These are phyloP conservation scores for Agriotes lineatus DNA, from an alignment of 2,888 invertebrate genomes.

Conservation along the genomic window DNA sequence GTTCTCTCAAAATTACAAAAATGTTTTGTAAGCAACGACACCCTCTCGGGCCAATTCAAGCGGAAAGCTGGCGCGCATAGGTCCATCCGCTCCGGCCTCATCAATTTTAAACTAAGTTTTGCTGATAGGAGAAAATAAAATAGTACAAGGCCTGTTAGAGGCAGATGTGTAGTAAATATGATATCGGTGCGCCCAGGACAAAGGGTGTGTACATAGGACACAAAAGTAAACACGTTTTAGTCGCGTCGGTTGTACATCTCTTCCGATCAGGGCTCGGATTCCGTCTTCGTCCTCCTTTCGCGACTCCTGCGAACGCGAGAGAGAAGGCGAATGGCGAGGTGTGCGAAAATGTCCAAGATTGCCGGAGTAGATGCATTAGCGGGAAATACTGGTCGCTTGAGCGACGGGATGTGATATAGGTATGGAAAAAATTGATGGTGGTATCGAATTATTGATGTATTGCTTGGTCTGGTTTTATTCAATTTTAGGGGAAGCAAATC, in stretches of 20 bases:
- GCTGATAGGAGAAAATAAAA: slow-evolving; percentile 37
- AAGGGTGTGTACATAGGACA: slow-evolving; percentile 68
- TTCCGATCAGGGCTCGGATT: slow-evolving; percentile 40
- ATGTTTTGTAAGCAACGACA: too few species aligned
- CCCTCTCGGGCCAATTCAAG: too few species aligned
- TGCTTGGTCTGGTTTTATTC: slow-evolving; percentile 20
- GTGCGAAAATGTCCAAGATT: slow-evolving; percentile 32
- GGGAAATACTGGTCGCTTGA: slow-evolving; percentile 49
- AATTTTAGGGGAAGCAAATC: neutral
- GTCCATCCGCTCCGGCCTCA: neutral
- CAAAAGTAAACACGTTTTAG: slow-evolving; percentile 66
- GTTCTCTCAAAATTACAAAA: too few species aligned
- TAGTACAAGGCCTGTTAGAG: slow-evolving; percentile 46
- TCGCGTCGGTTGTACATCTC: slow-evolving; percentile 55
- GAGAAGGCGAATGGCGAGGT: slow-evolving; percentile 25
- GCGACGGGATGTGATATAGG: slow-evolving; percentile 44
- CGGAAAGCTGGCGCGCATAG: too few species aligned
- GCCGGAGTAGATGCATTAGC: slow-evolving; percentile 48
- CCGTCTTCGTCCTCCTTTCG: slow-evolving; percentile 21
- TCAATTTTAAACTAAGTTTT: slow-evolving; percentile 10
- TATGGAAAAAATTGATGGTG: slow-evolving; percentile 44
- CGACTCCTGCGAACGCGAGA: slow-evolving; percentile 14
- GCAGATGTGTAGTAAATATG: slow-evolving; percentile 66
- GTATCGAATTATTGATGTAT: slow-evolving; percentile 46
- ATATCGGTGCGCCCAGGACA: slow-evolving; percentile 65